Evolutionary conservation across 2,113 vertebrate species (phyloP).

Genomic region (Hirundichthys speculiger): DNA sequence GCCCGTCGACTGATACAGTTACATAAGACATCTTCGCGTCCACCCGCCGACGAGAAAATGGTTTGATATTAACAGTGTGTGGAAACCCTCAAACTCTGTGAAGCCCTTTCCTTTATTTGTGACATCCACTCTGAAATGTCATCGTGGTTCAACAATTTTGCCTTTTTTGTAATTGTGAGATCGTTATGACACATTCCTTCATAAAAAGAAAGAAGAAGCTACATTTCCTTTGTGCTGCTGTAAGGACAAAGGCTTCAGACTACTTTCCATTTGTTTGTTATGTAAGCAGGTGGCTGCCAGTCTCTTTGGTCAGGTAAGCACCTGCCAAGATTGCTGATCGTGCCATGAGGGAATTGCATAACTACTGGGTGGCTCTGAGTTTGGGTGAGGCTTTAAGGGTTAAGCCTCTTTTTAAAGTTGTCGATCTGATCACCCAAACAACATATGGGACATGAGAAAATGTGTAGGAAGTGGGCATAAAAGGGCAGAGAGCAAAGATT

Average conservation of each 20-base stretch:
- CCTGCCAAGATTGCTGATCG: conserved; percentile 66
- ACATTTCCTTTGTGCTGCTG: conserved; percentile 14
- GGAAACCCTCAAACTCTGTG: conserved; percentile 6
- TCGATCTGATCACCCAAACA: conserved; percentile 38
- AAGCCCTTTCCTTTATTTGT: conserved; percentile 1
- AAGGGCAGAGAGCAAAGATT: conserved; percentile 55
- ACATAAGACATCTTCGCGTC: conserved; percentile 54
- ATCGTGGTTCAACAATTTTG: background rate
- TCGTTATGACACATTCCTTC: background rate
- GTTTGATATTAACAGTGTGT: conserved; percentile 3
- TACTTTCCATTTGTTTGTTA: conserved; percentile 73
- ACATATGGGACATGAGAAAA: conserved; percentile 41
- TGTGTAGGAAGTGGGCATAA: background rate
- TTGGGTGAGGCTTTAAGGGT: conserved; percentile 25
- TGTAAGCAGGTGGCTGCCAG: conserved; percentile 61
- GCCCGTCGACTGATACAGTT: conserved; percentile 41
- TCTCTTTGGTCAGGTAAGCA: conserved; percentile 62
- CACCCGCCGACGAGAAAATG: conserved; percentile 46
- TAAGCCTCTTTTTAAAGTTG: conserved; percentile 41
- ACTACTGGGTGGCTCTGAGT: conserved; percentile 42
- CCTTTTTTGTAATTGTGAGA: no score
- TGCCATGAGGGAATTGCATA: conserved; percentile 68
- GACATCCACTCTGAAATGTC: conserved; percentile 2
- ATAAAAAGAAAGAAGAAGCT: no score
- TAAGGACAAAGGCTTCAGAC: conserved; percentile 32